Conservation (phyloP, 2,888 invertebrate species). For the Lysandra bellargus region DNA sequence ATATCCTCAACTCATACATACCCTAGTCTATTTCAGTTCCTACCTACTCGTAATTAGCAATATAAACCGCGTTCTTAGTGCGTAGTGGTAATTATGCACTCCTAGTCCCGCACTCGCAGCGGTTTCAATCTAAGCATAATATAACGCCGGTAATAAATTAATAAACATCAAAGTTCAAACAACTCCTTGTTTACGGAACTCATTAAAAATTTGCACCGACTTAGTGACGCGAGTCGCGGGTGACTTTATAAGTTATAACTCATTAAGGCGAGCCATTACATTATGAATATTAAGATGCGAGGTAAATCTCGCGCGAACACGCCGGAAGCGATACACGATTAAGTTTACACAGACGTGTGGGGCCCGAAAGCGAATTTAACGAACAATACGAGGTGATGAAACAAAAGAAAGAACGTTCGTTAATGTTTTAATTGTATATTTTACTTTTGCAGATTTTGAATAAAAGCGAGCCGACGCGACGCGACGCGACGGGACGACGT, state of each 20-base stretch:
- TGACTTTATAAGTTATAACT: constrained; percentile 36
- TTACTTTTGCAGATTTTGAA: neutral
- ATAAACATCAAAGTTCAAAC: constrained; percentile 27
- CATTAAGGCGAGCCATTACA: constrained; percentile 38
- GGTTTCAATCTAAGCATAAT: constrained; percentile 5
- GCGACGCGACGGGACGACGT: neutral
- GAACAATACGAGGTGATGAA: neutral
- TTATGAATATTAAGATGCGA: constrained; percentile 34
- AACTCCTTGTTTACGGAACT: constrained; percentile 38
- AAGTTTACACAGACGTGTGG: neutral
- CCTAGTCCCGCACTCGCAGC: neutral
- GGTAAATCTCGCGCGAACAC: constrained; percentile 4
- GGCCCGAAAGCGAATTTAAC: neutral
- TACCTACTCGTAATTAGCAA: neutral
- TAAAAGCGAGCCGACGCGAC: neutral
- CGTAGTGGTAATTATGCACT: constrained; percentile 16
- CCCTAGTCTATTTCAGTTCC: neutral
- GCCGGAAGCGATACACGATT: neutral
- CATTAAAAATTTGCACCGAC: constrained; percentile 40
- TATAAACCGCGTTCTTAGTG: neutral
- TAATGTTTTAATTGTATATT: neutral
- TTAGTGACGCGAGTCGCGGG: constrained; percentile 33
- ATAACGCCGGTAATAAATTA: constrained; percentile 31
- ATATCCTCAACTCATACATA: too few species aligned
- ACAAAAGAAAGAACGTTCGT: constrained; percentile 10